These are phyloP conservation scores for Cremastinae sp. DNA, from an alignment of 2,888 invertebrate genomes.

Conservation along the genomic window DNA sequence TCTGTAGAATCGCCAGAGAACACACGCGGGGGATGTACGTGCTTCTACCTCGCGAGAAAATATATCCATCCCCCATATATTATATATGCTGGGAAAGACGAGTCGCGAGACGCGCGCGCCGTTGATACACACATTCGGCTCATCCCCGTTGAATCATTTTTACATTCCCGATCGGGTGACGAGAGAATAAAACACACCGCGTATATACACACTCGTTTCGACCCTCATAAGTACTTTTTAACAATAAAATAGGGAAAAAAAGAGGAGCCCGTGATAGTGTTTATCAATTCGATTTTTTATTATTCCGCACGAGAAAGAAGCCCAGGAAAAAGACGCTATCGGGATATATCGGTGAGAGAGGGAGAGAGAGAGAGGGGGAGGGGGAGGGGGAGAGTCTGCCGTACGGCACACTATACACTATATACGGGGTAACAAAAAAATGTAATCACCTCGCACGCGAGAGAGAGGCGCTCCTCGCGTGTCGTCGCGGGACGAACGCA, in stretches of 20 bases:
- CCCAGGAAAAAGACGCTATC: background rate
- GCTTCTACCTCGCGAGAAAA: background rate
- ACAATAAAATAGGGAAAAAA: background rate
- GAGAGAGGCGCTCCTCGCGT: constrained; percentile 43
- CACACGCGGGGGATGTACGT: background rate
- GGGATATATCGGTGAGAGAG: background rate
- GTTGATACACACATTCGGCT: background rate
- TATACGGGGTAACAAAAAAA: constrained; percentile 21
- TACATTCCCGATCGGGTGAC: background rate
- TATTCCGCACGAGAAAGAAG: background rate
- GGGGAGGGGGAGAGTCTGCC: background rate
- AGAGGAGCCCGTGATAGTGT: background rate
- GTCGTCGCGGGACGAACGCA: constrained; percentile 19
- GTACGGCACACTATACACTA: too few relatives aligned
- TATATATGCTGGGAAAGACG: background rate
- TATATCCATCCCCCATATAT: too few relatives aligned
- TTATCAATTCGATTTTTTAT: constrained; percentile 9
- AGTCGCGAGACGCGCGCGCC: background rate
- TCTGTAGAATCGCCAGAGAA: background rate
- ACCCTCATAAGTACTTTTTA: constrained; percentile 5
- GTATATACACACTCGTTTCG: background rate
- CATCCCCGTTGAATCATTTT: background rate
- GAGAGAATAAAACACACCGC: background rate
- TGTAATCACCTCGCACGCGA: constrained; percentile 45
- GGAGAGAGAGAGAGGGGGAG: background rate